Conservation (phyloP, 2,797 vertebrate genomes). For the Macropus fuliginosus region DNA sequence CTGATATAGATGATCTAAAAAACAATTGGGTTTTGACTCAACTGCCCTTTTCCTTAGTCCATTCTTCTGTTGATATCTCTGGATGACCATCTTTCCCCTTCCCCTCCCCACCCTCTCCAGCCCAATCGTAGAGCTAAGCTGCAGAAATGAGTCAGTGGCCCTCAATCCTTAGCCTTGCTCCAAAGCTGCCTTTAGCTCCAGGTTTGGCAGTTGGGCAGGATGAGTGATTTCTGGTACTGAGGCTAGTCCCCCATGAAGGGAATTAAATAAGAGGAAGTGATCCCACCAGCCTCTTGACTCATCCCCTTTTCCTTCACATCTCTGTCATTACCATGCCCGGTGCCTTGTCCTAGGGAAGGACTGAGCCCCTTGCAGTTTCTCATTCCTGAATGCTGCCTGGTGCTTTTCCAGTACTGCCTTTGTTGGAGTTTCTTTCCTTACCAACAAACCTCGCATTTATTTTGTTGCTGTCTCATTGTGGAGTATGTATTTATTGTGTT, state of each 20-base stretch:
- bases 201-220: not conserved
- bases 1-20: not conserved
- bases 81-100: not conserved
- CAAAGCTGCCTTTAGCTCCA: not conserved
- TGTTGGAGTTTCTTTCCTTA: conserved; percentile 53
- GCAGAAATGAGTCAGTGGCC: not conserved
- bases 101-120: not conserved
- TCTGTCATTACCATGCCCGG: not conserved
- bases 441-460: conserved; percentile 75
- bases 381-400: conserved; percentile 77
- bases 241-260: conserved; percentile 20
- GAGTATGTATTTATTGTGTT: conserved; percentile 90
- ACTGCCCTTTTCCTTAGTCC: not conserved
- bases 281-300: conserved; percentile 7
- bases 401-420: conserved; percentile 75
- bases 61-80: conserved; percentile 3
- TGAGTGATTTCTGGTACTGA: conserved; percentile 25
- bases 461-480: conserved; percentile 85
- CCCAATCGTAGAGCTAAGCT: conserved; percentile 37
- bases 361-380: conserved; percentile 66
- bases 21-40: not conserved
- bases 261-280: not conserved
- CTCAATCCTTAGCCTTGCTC: not conserved
- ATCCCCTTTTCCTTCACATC: not conserved
- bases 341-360: conserved; percentile 68